Conservation (phyloP, 1,140 invertebrate genomes). For the Danaus plexippus region DNA sequence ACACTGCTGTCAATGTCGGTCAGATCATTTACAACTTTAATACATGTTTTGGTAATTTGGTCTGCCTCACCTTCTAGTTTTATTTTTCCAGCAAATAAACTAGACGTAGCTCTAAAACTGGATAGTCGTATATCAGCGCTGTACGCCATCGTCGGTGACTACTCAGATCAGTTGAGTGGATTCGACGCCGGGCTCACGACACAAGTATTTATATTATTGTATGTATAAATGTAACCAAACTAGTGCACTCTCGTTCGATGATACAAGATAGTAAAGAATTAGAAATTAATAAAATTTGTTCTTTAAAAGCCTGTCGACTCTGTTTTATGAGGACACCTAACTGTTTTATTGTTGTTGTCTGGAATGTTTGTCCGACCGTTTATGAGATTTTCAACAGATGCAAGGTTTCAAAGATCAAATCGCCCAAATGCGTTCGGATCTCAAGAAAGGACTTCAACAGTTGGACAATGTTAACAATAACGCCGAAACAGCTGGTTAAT, state of each 20-base stretch:
- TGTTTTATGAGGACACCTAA: too few species aligned
- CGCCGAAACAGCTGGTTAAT: slow-evolving; percentile 42
- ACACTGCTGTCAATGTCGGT: slow-evolving; percentile 31
- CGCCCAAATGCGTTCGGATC: slow-evolving; percentile 33
- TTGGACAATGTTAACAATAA: slow-evolving; percentile 41
- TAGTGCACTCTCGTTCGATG: too few species aligned
- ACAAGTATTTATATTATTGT: slow-evolving; percentile 29
- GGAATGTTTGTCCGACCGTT: background rate
- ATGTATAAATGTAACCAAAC: too few species aligned
- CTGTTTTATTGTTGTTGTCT: too few species aligned
- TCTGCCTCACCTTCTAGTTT: slow-evolving; percentile 3
- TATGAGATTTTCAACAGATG: slow-evolving; percentile 30
- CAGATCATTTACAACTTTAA: slow-evolving; percentile 5
- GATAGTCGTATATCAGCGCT: slow-evolving; percentile 33
- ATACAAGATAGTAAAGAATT: too few species aligned
- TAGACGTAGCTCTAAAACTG: slow-evolving; percentile 32
- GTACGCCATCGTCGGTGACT: slow-evolving; percentile 35
- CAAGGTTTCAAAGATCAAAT: slow-evolving; percentile 51
- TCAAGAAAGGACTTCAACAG: slow-evolving; percentile 29
- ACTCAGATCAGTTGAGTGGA: slow-evolving; percentile 44
- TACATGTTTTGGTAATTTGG: too few species aligned
- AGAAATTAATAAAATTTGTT: too few species aligned
- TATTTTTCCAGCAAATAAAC: slow-evolving; percentile 33
- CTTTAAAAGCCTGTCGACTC: too few species aligned
- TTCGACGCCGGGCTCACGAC: slow-evolving; percentile 48